These are phyloP conservation scores for Prionace glauca DNA, from an alignment of 2,797 vertebrate genomes.

Conservation along the genomic window DNA sequence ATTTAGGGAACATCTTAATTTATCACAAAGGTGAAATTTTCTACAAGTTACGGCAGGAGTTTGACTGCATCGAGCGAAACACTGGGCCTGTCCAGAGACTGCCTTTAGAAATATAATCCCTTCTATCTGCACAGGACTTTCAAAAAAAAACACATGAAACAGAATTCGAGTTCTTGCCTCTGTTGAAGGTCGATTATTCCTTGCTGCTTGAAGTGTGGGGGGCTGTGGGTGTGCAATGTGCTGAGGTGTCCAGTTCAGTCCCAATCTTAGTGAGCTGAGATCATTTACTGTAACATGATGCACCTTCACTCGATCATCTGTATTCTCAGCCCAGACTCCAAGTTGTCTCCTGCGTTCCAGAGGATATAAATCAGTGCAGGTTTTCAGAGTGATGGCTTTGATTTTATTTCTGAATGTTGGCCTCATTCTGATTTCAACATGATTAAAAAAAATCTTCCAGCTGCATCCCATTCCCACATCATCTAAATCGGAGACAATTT, in stretches of 20 bases:
- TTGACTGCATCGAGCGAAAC: neutral
- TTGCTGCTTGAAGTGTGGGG: neutral
- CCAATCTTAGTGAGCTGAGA: slow-evolving; percentile 28
- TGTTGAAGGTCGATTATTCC: neutral
- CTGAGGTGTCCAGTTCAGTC: neutral
- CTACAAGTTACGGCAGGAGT: neutral
- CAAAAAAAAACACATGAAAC: neutral
- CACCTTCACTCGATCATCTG: neutral
- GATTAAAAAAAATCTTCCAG: neutral
- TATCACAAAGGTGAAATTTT: slow-evolving; percentile 22
- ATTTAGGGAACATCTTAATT: slow-evolving; percentile 36
- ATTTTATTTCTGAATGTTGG: neutral
- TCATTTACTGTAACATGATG: slow-evolving; percentile 21
- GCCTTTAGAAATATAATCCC: neutral
- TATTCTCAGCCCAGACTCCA: neutral
- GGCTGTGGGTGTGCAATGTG: neutral
- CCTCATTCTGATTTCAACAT: neutral
- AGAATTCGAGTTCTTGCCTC: neutral
- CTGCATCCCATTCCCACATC: neutral
- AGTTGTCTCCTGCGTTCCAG: neutral
- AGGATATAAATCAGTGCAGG: neutral
- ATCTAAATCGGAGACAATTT: neutral
- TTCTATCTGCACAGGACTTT: neutral
- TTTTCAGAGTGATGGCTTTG: neutral
- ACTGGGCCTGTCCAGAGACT: too few species aligned